phyloP scores from a whole-genome alignment of 2,888 invertebrate species.

The Mythimna albipuncta region DNA sequence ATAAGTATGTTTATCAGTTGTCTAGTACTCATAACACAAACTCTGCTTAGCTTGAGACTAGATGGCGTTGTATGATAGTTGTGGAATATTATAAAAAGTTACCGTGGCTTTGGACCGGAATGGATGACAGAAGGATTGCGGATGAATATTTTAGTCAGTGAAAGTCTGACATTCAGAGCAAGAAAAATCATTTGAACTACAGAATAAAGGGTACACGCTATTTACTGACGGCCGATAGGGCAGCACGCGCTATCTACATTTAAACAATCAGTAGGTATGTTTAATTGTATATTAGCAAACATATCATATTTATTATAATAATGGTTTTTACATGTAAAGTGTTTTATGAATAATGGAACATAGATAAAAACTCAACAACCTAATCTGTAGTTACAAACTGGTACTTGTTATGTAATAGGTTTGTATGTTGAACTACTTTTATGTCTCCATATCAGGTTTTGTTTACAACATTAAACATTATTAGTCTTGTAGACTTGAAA shows the following conservation, averaged over 20 bases:
- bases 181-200: not conserved
- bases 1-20: no score
- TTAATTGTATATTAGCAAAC: slow-evolving; percentile 28
- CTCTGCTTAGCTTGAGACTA: no score
- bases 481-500: no score
- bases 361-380: slow-evolving; percentile 50
- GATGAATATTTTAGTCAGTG: no score
- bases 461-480: not conserved
- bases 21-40: no score
- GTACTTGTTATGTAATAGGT: slow-evolving; percentile 6
- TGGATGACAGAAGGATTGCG: no score
- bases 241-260: slow-evolving; percentile 20
- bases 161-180: no score
- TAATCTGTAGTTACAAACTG: slow-evolving; percentile 34
- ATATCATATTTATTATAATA: slow-evolving; percentile 52
- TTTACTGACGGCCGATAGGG: not conserved
- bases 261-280: slow-evolving; percentile 24
- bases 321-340: slow-evolving; percentile 46
- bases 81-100: no score
- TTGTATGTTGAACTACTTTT: not conserved
- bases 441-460: not conserved
- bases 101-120: no score
- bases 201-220: slow-evolving; percentile 12
- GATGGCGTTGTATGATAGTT: no score
- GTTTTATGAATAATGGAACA: slow-evolving; percentile 57